Evolutionary conservation across 2,797 vertebrate species (phyloP), one percentile per base, ranked within the genome.

Genomic region (Thunnus albacares): DNA sequence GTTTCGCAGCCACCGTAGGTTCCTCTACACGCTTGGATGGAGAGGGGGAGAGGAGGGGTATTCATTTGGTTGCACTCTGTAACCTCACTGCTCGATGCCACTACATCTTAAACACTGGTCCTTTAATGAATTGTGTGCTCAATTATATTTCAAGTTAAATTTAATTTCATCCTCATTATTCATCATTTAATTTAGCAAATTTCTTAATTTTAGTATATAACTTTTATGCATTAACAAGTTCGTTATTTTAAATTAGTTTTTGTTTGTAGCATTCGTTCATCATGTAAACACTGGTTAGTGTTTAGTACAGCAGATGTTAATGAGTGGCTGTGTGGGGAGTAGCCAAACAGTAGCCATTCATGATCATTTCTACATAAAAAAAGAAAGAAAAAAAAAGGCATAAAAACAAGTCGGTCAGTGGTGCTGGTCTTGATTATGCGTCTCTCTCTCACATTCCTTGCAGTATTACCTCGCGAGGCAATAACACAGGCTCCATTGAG

Each of bases 401-500:
- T 69, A 64, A 89, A 71, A 77, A 81, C 68, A 77, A 83, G 49
- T 86, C 26, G 72, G 85, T 91, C 85, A 88, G 83, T 82, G 83
- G 83, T 82, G 80, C 90, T 90, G 88, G 77, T 87, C 85, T 82
- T 89, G 85, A 93, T 89, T 92, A 90, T 83, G 86, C 72, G 43
- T 77, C 74, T 57, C 83, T 75, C 79, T 77, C 80, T 83, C 75
- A 89, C 88, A 93, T 94, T 95, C 93, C 90, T 91, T 15, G 65
- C 84, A 90, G 87, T 75, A 93, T 93, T 93, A 92, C 91, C 85
- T 89, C 61, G 75, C 83, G 74, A 75, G 87, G 85, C 84, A 90
- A 85, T 83, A 93, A 93, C 92, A 94, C 90, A 90, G 92, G 88
- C 89, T 87, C 91, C 78, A 92, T 90, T 90, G 85, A 95, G 91